Conservation (phyloP, 2,888 invertebrate species). For the Eupithecia abbreviata region DNA sequence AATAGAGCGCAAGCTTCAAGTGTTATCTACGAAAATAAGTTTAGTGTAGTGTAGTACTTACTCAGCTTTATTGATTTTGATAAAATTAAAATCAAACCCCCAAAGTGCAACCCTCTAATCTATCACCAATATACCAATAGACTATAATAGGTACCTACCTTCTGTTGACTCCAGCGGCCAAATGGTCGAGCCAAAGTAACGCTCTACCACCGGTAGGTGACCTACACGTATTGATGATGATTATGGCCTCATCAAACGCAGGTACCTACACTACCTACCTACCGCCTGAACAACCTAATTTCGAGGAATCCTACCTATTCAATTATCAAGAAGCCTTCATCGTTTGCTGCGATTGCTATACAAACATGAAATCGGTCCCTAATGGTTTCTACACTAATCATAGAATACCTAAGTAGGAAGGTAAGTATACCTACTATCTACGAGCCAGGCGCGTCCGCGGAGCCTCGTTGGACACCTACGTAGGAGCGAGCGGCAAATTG, state of each 20-base stretch:
- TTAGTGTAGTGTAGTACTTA: too few species aligned
- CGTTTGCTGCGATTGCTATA: slow-evolving; percentile 29
- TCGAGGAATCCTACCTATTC: background rate
- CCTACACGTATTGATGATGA: background rate
- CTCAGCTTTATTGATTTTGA: too few species aligned
- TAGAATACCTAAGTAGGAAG: background rate
- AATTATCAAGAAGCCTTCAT: background rate
- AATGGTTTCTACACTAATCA: slow-evolving; percentile 15
- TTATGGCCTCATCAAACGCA: background rate
- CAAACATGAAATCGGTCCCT: slow-evolving; percentile 24
- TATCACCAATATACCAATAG: too few species aligned
- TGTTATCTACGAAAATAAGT: too few species aligned
- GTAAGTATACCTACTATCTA: background rate
- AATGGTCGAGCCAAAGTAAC: too few species aligned
- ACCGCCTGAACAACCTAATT: background rate
- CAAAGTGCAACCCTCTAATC: too few species aligned
- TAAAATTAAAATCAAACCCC: too few species aligned
- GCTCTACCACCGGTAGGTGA: too few species aligned
- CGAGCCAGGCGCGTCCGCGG: background rate
- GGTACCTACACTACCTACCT: background rate
- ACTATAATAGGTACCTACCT: too few species aligned
- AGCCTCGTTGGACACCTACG: background rate
- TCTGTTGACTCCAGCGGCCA: too few species aligned
- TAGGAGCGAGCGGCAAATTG: background rate
- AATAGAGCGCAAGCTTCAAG: too few species aligned